Base-by-base conservation (phyloP, 2,888 invertebrate genomes). In the Lasioglossum calceatum region DNA sequence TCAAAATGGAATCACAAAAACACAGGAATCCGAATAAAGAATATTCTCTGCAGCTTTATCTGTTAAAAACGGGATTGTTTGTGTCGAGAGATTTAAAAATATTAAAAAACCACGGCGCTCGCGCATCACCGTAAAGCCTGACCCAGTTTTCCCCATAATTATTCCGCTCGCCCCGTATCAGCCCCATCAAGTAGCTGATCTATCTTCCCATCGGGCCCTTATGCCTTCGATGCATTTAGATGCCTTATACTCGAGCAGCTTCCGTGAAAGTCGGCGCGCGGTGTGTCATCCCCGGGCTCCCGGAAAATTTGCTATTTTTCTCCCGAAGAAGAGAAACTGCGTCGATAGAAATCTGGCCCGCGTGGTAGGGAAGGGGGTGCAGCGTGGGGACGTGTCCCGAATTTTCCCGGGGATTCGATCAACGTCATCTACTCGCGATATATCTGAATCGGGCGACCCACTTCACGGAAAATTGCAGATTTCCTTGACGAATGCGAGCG, bases 391-490 rank as follows among this genome's bases (percentile, higher is more conserved):
- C 79, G 85, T 84, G 79, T 67, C 39, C 54, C 58, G 79, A 77
- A 85, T 85, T 76, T 78, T 39, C 42, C 39, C 27, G 8, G 16
- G 36, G 61, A 79, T 83, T 72, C 85, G 84, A 67, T 77, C 79
- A 79, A 76, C 74, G 78, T 67, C 76, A 84, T 78, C 47, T 79
- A 67, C 67, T 85, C 71, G 76, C 85, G 72, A 85, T 85, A 85
- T 85, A 76, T 84, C 58, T 73, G 64, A 79, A 79, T 84, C 75
- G 85, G 54, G 76, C 85, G 75, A 76, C 61, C 84, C 58, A 64
- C 79, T 84, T 85, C 72, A 42, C 54, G 44, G 36, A 42, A 76
- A 84, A 85, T 85, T 77, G 84, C 84, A 71, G 75, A 81, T 85
- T 81, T 81, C 72, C 64, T 58, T 78, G 86, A 81, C 77, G 81